phyloP scores from a whole-genome alignment of 2,888 invertebrate species.

The Drosophila paranaensis region DNA sequence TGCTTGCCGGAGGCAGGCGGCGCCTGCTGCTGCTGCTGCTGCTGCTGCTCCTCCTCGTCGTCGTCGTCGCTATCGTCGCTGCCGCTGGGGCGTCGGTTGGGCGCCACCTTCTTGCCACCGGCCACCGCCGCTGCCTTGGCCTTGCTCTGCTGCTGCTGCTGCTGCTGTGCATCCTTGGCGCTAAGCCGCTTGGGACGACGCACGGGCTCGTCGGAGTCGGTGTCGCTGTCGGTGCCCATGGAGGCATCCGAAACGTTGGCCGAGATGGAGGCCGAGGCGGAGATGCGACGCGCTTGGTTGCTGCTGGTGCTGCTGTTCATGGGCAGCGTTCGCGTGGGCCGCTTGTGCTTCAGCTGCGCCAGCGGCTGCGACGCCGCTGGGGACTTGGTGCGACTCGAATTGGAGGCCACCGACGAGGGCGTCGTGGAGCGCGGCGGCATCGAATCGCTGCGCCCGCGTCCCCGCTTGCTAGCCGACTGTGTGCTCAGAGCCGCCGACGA shows the following conservation, averaged over 20 bases:
- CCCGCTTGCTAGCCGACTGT: constrained; percentile 83
- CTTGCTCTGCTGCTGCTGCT: constrained; percentile 56
- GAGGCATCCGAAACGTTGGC: constrained; percentile 87
- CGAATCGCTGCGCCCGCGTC: constrained; percentile 85
- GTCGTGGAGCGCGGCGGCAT: constrained; percentile 87
- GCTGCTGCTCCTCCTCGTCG: constrained; percentile 73
- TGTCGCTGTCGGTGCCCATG: constrained; percentile 87
- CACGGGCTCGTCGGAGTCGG: constrained; percentile 86
- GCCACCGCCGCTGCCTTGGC: constrained; percentile 32
- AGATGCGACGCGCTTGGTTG: constrained; percentile 85
- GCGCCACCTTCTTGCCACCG: constrained; percentile 25
- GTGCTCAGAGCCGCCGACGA: constrained; percentile 18
- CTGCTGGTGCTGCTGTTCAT: constrained; percentile 26
- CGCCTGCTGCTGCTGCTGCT: constrained; percentile 19
- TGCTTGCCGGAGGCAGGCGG: constrained; percentile 41
- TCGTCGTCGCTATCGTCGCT: constrained; percentile 86
- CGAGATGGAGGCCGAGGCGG: constrained; percentile 78
- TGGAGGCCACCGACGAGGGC: constrained; percentile 88
- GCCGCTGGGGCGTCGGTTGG: constrained; percentile 82
- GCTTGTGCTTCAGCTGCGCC: constrained; percentile 82
- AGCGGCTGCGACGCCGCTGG: constrained; percentile 86
- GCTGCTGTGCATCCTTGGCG: constrained; percentile 60
- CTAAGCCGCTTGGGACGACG: constrained; percentile 77
- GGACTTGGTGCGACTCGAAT: constrained; percentile 88
- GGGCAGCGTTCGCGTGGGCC: constrained; percentile 83